phyloP scores from a whole-genome alignment of 2,113 vertebrate species.

The Clarias batrachus region DNA sequence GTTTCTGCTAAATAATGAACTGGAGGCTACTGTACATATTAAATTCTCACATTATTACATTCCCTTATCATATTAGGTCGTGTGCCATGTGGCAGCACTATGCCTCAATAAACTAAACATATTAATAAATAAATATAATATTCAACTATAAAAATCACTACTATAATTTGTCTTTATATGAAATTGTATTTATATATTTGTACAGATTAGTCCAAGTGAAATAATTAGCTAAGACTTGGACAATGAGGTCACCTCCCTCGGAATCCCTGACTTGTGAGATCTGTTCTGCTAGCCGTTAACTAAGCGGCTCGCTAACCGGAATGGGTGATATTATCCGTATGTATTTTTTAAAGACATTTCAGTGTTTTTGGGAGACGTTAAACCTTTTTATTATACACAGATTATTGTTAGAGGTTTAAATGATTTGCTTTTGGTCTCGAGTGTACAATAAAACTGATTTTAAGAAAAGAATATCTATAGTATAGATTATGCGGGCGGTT shows the following conservation, averaged over 20 bases:
- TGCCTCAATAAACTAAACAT: no score
- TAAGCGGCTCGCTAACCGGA: not conserved
- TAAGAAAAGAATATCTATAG: no score
- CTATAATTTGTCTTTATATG: not conserved
- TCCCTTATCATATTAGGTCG: no score
- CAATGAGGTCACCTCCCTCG: not conserved
- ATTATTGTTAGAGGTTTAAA: not conserved
- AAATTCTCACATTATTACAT: no score
- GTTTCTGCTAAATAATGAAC: no score
- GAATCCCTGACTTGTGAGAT: not conserved
- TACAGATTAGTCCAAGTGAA: not conserved
- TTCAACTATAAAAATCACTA: not conserved
- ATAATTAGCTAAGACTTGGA: not conserved
- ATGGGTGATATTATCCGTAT: not conserved
- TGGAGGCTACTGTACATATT: no score
- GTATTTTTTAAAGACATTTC: not conserved
- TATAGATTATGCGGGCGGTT: not conserved
- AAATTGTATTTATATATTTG: not conserved
- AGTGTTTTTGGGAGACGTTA: not conserved
- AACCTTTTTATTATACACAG: not conserved
- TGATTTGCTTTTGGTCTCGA: not conserved
- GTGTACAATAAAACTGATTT: not conserved
- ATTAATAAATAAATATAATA: no score
- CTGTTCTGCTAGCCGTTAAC: not conserved
- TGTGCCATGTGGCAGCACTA: no score